Conservation (phyloP, 2,797 vertebrate genomes). For the Anabacerthia variegaticeps region DNA sequence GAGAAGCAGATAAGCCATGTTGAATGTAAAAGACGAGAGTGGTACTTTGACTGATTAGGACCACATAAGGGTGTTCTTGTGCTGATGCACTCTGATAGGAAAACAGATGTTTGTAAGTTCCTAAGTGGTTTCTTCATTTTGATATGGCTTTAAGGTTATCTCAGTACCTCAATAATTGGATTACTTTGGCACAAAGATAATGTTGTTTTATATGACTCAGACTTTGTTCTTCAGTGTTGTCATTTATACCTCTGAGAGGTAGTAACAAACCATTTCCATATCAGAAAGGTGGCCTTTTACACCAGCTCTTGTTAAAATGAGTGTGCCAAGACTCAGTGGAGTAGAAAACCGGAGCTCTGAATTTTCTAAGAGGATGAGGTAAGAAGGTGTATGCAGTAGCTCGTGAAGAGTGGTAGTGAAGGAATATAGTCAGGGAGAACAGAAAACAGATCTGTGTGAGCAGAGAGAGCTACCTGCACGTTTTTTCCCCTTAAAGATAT, state of each 20-base stretch:
- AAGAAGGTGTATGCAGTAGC: neutral
- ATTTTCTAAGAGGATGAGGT: neutral
- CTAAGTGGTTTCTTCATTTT: constrained; percentile 48
- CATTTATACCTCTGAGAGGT: neutral
- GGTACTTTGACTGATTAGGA: constrained; percentile 1
- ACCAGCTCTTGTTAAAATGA: neutral
- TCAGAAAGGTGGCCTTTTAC: neutral
- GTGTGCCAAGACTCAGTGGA: neutral
- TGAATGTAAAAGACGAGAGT: neutral
- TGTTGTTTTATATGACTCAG: neutral
- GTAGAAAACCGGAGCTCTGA: neutral
- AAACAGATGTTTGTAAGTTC: constrained; percentile 29
- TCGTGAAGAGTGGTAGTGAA: neutral
- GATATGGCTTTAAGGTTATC: constrained; percentile 29
- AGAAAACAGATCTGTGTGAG: neutral
- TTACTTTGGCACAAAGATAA: constrained; percentile 10
- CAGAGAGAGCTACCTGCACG: neutral
- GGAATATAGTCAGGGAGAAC: neutral
- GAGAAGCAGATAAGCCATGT: constrained; percentile 13
- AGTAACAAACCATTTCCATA: neutral
- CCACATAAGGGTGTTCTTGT: neutral
- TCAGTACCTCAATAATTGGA: neutral
- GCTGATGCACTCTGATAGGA: neutral
- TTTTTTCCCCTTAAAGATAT: neutral
- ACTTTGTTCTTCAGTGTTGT: constrained; percentile 1